Evolutionary conservation across 2,888 invertebrate genomes (phyloP).

Genomic region (Coecobrya sp.): DNA sequence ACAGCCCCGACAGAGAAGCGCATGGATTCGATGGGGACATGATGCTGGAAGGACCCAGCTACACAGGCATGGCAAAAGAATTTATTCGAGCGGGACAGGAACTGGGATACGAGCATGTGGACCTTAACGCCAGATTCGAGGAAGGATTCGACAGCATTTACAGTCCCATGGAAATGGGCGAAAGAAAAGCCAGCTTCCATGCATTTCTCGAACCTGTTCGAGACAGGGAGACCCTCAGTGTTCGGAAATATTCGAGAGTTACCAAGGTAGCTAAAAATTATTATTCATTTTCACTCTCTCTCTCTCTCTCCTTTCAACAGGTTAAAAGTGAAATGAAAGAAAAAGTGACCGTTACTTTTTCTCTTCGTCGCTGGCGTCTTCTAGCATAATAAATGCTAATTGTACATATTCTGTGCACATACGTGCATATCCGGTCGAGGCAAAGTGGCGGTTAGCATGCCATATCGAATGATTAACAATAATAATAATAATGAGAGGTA

Average conservation of each 20-base stretch:
- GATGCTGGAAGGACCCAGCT: constrained; percentile 78
- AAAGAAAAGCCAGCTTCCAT: constrained; percentile 73
- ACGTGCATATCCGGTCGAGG: neutral
- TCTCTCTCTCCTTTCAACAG: neutral
- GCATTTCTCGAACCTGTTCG: constrained; percentile 80
- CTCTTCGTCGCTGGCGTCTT: no score
- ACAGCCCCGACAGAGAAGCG: constrained; percentile 80
- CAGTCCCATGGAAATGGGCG: constrained; percentile 82
- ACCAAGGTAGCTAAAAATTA: constrained; percentile 70
- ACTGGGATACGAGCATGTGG: constrained; percentile 83
- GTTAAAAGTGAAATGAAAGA: constrained; percentile 34
- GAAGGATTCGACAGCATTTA: constrained; percentile 83
- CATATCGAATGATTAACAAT: neutral
- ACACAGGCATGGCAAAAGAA: constrained; percentile 83
- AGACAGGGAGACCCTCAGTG: constrained; percentile 78
- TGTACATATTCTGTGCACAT: neutral
- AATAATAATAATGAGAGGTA: neutral
- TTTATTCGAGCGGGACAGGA: constrained; percentile 83
- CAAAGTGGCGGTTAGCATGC: constrained; percentile 11
- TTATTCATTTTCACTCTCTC: neutral
- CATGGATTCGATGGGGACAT: constrained; percentile 82
- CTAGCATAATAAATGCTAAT: neutral
- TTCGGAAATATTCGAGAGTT: constrained; percentile 81
- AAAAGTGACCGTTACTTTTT: constrained; percentile 71
- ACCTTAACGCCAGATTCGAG: constrained; percentile 83